phyloP scores from a whole-genome alignment of 2,113 vertebrate species.

The Saccopteryx leptura region DNA sequence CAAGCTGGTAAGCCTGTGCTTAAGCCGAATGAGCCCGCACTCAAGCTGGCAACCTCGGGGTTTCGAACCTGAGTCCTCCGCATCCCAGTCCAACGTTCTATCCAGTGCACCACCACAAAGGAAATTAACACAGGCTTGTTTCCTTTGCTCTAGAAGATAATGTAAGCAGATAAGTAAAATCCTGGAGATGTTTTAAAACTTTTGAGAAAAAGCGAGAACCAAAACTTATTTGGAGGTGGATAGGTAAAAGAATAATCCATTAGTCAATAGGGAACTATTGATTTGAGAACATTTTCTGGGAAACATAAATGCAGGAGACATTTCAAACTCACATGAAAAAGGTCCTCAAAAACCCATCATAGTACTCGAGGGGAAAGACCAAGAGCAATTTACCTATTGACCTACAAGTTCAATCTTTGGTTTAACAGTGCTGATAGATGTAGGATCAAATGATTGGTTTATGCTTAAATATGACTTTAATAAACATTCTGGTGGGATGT shows the following conservation, averaged over 20 bases:
- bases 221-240: neutral
- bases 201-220: neutral
- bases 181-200: neutral
- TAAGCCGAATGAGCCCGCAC: too few relatives aligned
- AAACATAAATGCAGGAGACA: neutral
- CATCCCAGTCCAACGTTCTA: too few relatives aligned
- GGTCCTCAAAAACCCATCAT: neutral
- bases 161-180: conserved; percentile 11
- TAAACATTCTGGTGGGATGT: neutral
- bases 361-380: neutral
- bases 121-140: neutral
- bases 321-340: neutral
- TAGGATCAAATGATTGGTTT: neutral
- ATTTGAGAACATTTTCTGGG: neutral
- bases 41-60: too few relatives aligned
- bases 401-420: neutral
- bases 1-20: too few relatives aligned
- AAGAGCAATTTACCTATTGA: neutral
- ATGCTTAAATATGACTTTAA: neutral
- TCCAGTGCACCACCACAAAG: too few relatives aligned
- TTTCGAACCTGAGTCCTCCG: too few relatives aligned
- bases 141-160: neutral
- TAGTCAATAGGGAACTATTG: neutral
- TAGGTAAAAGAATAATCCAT: neutral
- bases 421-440: neutral